Conservation (phyloP, 2,113 vertebrate genomes). For the Chitala chitala region DNA sequence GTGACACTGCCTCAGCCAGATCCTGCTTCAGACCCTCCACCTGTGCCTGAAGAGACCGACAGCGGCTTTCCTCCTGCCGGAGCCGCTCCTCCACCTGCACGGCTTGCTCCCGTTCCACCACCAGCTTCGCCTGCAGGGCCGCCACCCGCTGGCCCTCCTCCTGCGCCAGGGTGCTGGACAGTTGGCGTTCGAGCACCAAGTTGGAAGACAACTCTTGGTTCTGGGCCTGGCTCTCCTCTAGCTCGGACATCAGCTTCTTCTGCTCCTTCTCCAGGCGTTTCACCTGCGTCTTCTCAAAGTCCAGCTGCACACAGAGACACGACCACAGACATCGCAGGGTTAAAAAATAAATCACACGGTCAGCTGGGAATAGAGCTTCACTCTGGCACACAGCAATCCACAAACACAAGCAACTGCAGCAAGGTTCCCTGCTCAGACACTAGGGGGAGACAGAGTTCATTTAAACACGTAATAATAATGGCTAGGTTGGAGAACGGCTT, state of each 20-base stretch:
- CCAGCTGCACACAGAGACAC: constrained; percentile 63
- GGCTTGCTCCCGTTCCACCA: constrained; percentile 66
- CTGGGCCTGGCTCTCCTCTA: constrained; percentile 79
- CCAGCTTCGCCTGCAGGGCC: constrained; percentile 69
- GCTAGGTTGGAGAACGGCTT: no score
- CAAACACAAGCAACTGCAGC: not conserved
- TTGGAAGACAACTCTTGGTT: constrained; percentile 84
- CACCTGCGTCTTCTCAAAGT: constrained; percentile 80
- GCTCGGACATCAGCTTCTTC: constrained; percentile 68
- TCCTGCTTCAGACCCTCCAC: constrained; percentile 69
- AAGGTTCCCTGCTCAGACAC: not conserved
- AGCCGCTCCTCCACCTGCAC: constrained; percentile 77
- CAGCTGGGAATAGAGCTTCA: no score
- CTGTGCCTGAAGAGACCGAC: constrained; percentile 74
- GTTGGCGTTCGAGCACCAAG: constrained; percentile 85
- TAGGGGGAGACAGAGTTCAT: not conserved
- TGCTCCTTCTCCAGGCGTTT: constrained; percentile 82
- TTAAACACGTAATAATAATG: no score
- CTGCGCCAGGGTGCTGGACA: constrained; percentile 75
- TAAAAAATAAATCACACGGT: not conserved
- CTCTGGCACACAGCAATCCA: no score
- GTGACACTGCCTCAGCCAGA: constrained; percentile 46
- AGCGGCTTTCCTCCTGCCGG: constrained; percentile 76
- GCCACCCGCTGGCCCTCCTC: constrained; percentile 80
- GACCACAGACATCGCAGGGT: not conserved